A percentile compares a stretch with the other conserved stretches of the same genome.
These are phyloP conservation scores for Trachymyrmex septentrionalis DNA, from an alignment of 1,140 invertebrate species.

Conservation along the genomic window DNA sequence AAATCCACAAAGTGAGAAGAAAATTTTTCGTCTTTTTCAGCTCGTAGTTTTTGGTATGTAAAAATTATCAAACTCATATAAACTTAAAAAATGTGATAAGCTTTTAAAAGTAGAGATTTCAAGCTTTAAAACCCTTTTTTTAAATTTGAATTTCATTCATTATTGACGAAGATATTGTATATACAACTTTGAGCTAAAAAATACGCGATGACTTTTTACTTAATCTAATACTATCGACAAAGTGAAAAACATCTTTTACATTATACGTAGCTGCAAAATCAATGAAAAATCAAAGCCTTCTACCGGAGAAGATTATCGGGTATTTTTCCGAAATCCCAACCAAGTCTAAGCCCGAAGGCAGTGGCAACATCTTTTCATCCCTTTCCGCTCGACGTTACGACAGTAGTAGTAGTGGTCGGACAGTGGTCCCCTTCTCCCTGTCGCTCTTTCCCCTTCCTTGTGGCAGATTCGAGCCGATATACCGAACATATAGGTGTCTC, in stretches of 20 bases:
- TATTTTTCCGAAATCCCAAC: slow-evolving; percentile 54
- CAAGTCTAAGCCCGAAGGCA: slow-evolving; percentile 51
- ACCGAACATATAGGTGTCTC: slow-evolving; percentile 76
- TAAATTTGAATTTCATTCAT: no score
- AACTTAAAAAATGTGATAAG: no score
- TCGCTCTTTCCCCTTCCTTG: slow-evolving; percentile 63
- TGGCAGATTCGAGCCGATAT: slow-evolving; percentile 70
- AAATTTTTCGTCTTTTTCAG: no score
- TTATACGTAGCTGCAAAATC: neutral
- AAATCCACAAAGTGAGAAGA: no score
- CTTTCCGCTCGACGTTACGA: slow-evolving; percentile 69
- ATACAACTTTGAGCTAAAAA: no score
- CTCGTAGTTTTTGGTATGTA: no score
- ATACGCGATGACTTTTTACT: no score
- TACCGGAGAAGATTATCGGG: neutral
- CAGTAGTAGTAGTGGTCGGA: slow-evolving; percentile 32
- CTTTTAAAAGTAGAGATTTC: no score
- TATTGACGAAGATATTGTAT: no score
- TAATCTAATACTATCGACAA: neutral
- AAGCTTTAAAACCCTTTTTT: no score
- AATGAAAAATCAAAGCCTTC: slow-evolving; percentile 1
- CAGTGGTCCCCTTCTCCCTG: slow-evolving; percentile 53
- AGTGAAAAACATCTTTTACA: neutral
- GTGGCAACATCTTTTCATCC: slow-evolving; percentile 70
- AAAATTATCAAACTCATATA: no score